phyloP scores from a whole-genome alignment of 1,140 invertebrate genomes.

The Trissolcus basalis region DNA sequence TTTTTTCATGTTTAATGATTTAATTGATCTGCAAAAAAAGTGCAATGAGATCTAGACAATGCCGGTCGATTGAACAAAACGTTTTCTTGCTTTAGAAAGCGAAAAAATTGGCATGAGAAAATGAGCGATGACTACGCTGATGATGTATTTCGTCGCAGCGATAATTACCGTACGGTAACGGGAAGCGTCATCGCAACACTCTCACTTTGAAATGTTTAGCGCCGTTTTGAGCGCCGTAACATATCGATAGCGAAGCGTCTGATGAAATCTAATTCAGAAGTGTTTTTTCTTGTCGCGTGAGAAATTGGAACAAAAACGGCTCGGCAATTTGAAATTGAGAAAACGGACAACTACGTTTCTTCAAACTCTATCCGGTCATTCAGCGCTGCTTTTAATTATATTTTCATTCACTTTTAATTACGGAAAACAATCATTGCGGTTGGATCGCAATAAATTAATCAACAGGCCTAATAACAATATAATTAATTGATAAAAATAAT shows the following conservation, averaged over 20 bases:
- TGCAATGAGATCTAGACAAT: constrained; percentile 42
- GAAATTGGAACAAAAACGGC: constrained; percentile 29
- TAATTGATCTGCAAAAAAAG: constrained; percentile 23
- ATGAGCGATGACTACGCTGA: constrained; percentile 31
- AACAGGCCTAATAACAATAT: neutral
- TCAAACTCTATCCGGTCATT: too few relatives aligned
- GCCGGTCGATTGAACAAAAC: constrained; percentile 53
- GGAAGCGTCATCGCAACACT: constrained; percentile 49
- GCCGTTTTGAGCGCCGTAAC: constrained; percentile 32
- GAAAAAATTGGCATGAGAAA: constrained; percentile 56
- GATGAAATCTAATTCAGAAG: constrained; percentile 25
- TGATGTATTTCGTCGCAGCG: constrained; percentile 52
- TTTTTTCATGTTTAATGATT: too few relatives aligned
- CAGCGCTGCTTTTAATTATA: too few relatives aligned
- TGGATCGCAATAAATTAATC: too few relatives aligned
- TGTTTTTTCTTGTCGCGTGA: constrained; percentile 15
- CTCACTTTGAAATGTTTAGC: constrained; percentile 49
- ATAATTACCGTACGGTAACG: constrained; percentile 53
- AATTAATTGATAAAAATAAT: neutral
- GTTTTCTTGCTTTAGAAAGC: constrained; percentile 56
- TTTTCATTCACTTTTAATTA: too few relatives aligned
- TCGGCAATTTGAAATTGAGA: constrained; percentile 9
- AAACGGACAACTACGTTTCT: constrained; percentile 6
- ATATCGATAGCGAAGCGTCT: constrained; percentile 31
- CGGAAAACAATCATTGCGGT: too few relatives aligned